Conservation (phyloP, 1,140 invertebrate species). For the Lordiphosa stackelbergi region DNA sequence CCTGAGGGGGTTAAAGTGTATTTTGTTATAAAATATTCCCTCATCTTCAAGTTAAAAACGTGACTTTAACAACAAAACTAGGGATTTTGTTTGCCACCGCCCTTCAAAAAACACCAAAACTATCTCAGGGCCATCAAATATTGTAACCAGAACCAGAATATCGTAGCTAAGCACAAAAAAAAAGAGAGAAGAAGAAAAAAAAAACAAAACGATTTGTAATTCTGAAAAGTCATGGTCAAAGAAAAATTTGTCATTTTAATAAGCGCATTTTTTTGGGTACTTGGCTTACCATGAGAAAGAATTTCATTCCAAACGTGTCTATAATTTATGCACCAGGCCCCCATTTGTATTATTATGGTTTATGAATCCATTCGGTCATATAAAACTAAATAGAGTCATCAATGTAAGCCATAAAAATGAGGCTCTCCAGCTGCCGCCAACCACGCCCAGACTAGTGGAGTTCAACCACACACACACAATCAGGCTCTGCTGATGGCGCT, state of each 20-base stretch:
- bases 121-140: conserved; percentile 19
- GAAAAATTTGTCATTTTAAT: conserved; percentile 69
- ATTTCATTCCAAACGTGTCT: conserved; percentile 49
- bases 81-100: conserved; percentile 47
- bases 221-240: conserved; percentile 56
- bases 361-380: conserved; percentile 64
- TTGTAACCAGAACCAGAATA: conserved; percentile 41
- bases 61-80: conserved; percentile 60
- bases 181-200: not conserved
- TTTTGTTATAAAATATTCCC: not conserved
- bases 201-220: conserved; percentile 20
- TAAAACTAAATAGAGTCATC: conserved; percentile 72
- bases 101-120: conserved; percentile 24
- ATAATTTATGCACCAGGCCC: conserved; percentile 59
- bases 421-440: conserved; percentile 43
- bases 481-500: conserved; percentile 29
- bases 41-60: conserved; percentile 38
- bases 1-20: too few species aligned
- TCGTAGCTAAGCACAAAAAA: conserved; percentile 59
- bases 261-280: conserved; percentile 64
- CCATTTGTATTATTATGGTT: conserved; percentile 61
- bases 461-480: not conserved
- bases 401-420: conserved; percentile 61
- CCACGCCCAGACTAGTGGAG: conserved; percentile 16
- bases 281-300: conserved; percentile 55